Conservation (phyloP, 2,888 invertebrate species). For the Drosophila picticornis region DNA sequence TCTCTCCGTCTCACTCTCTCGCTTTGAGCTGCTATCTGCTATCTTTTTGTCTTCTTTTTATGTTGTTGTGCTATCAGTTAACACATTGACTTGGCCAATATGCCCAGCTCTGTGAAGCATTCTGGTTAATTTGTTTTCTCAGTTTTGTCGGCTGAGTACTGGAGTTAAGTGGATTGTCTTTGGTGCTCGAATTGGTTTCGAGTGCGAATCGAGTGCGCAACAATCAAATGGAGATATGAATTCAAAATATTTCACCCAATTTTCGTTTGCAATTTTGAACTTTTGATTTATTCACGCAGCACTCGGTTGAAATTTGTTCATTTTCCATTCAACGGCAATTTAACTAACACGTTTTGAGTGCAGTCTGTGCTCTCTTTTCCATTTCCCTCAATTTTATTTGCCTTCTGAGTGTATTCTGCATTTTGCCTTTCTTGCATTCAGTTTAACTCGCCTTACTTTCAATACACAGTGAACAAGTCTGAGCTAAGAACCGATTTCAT, state of each 20-base stretch:
- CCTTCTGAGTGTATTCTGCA: background rate
- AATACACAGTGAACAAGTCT: slow-evolving; percentile 1
- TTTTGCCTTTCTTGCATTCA: background rate
- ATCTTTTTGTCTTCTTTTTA: background rate
- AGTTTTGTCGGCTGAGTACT: background rate
- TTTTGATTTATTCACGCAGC: slow-evolving; percentile 3
- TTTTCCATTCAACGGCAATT: slow-evolving; percentile 1
- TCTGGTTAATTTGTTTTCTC: slow-evolving; percentile 14
- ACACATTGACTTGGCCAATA: slow-evolving; percentile 28
- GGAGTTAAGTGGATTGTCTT: slow-evolving; percentile 14
- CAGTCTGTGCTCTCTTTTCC: background rate
- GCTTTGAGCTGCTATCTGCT: background rate
- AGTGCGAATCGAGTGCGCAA: slow-evolving; percentile 5
- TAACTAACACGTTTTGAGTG: slow-evolving; percentile 15
- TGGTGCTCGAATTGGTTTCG: slow-evolving; percentile 10
- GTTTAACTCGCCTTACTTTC: background rate
- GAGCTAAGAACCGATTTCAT: background rate
- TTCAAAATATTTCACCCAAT: slow-evolving; percentile 1
- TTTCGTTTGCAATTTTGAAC: background rate
- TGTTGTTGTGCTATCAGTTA: slow-evolving; percentile 17
- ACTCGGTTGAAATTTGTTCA: background rate
- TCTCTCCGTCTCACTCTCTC: background rate
- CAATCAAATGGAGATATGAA: background rate
- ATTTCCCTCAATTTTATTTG: background rate
- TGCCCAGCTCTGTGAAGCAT: slow-evolving; percentile 7